Base-by-base conservation (phyloP, 2,797 vertebrate species). In the Myiotriccus ornatus region DNA sequence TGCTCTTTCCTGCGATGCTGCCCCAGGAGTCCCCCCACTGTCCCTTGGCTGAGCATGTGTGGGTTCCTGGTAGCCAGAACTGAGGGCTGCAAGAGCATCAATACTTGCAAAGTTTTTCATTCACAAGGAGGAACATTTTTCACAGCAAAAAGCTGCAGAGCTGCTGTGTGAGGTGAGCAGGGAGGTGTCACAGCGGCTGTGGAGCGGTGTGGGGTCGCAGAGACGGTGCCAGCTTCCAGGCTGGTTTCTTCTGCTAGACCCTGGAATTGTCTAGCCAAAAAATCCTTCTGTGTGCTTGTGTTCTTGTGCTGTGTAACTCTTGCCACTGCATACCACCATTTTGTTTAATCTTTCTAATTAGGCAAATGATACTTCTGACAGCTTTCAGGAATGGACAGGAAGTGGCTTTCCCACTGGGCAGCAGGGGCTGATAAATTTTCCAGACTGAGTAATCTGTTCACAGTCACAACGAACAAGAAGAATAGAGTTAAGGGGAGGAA, bases 11-110 rank as follows among this genome's bases (percentile, higher is more conserved):
- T 74, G 25, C 25, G 21, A 7, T 27, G 19, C 37, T 69, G 39
- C 53, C 37, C 60, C 2, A 0, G 1, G 25, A 53, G 32, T 50
- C 19, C 59, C 12, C 9, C 12, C 2, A 1, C 23, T 30, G 21
- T 49, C 34, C 43, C 64, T 67, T 74, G 53, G 27, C 23, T 85
- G 43, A 65, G 23, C 56, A 6, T 0, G 0, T 4, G 1, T 21
- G 27, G 23, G n/a, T 10, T 55, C 75, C 64, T 49, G 63, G 39
- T 35, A 62, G 52, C n/a, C 70, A 39, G 4, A 46, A 70, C 49
- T 70, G 32, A 67, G 37, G 15, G 18, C 14, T 59, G n/a, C 68
- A 91, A 74, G 41, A n/a, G 24, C 65, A 11, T 30, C 35, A 71
- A 0, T 19, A 10, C 3, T 3, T 19, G 39, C 47, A 67, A 60